Evolutionary conservation across 1,140 invertebrate genomes (phyloP), one percentile per base, ranked within the genome.

Genomic region (Trialeurodes vaporariorum): DNA sequence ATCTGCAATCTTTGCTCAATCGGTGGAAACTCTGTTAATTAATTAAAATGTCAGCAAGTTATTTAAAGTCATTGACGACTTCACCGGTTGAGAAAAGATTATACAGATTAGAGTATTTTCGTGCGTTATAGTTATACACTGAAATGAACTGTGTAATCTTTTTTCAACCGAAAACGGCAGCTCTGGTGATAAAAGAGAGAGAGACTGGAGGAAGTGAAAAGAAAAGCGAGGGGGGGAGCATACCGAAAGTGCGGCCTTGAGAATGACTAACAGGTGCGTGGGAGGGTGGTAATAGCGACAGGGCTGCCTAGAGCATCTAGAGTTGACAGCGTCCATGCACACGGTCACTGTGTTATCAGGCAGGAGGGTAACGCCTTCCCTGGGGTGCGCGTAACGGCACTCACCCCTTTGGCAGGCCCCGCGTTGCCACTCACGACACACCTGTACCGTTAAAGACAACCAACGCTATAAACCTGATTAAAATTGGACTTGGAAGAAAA

Each of bases 251-350:
- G 91, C 85, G 80, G 87, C 92, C 90, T 96, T 96, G 88, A 96
- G 93, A 91, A 95, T 93, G 85, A 92, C 92, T 91, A 95, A 92
- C 83, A 97, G 92, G 90, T 97, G 93, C 86, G 93, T 87, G 86
- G 91, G 91, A 85, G 92, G 92, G 86, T 94, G 92, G 87, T 93
- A 94, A 91, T 94, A 94, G 87, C 91, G 90, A 89, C 92, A 94
- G 85, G 91, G 91, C 84, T 93, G 90, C 85, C 92, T 91, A 86
- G 90, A 87, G 87, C 92, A 94, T 85, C 92, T 89, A 83, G 92
- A 91, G 87, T 95, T 96, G 85, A 96, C 90, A 86, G 92, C 93
- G 87, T 96, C 93, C 93, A 96, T 96, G 92, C 94, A 96, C 86
- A 96, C 93, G 84, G 93, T 96, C 84, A 96, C 90, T 84, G 89